These are phyloP conservation scores for Micrasema minimum DNA, from an alignment of 1,140 invertebrate genomes.

Conservation along the genomic window DNA sequence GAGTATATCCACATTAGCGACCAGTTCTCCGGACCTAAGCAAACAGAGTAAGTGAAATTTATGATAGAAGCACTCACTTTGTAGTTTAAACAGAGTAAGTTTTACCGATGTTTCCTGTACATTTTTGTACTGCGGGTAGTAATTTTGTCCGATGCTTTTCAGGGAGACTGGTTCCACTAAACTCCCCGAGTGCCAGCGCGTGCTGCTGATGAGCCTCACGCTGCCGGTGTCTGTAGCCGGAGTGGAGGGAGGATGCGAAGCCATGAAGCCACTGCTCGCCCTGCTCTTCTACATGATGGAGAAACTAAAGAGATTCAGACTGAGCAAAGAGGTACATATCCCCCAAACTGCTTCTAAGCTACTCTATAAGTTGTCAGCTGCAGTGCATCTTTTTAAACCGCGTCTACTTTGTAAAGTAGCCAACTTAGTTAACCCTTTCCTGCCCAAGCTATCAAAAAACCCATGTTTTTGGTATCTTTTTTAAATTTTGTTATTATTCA, in stretches of 20 bases:
- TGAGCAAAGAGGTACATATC: constrained; percentile 95
- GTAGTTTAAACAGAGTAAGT: too few relatives aligned
- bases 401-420: too few relatives aligned
- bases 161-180: constrained; percentile 70
- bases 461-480: too few relatives aligned
- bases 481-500: too few relatives aligned
- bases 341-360: too few relatives aligned
- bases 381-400: too few relatives aligned
- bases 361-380: too few relatives aligned
- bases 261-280: constrained; percentile 82
- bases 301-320: constrained; percentile 86
- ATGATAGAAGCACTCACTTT: too few relatives aligned
- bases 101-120: too few relatives aligned
- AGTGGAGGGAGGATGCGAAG: constrained; percentile 73
- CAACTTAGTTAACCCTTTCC: too few relatives aligned
- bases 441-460: too few relatives aligned
- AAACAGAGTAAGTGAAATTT: constrained; percentile 90
- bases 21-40: constrained; percentile 90
- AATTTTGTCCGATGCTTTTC: constrained; percentile 17
- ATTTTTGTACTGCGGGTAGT: too few relatives aligned
- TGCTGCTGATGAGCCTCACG: constrained; percentile 88
- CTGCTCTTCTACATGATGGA: constrained; percentile 93
- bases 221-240: constrained; percentile 74
- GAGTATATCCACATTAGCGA: constrained; percentile 99
- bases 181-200: constrained; percentile 79